phyloP scores from a whole-genome alignment of 2,113 vertebrate genomes.

The Pampusana beccarii region DNA sequence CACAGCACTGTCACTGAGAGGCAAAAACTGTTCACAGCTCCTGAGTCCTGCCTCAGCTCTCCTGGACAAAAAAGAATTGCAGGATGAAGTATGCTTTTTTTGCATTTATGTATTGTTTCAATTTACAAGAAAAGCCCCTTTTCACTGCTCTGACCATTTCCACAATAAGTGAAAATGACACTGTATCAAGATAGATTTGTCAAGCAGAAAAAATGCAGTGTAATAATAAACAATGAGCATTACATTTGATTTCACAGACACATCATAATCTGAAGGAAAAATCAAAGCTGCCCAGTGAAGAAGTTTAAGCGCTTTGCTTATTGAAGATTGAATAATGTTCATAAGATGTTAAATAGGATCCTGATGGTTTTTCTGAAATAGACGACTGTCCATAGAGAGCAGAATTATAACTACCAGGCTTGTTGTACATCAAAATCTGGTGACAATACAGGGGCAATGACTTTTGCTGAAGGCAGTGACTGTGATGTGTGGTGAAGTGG shows the following conservation, averaged over 20 bases:
- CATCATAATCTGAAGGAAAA: slow-evolving; percentile 11
- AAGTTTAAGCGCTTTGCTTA: background rate
- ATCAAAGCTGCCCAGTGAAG: background rate
- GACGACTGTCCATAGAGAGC: background rate
- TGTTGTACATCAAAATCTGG: background rate
- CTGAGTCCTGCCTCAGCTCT: background rate
- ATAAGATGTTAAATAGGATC: background rate
- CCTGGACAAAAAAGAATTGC: background rate
- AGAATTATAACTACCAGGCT: background rate
- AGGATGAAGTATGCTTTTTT: background rate
- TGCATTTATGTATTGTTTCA: background rate
- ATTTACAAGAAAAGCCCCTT: background rate
- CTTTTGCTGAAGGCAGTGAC: background rate
- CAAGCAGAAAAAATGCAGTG: background rate
- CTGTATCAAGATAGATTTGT: background rate
- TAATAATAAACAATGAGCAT: background rate
- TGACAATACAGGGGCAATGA: background rate
- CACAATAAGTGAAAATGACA: background rate
- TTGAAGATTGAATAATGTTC: background rate
- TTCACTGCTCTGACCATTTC: background rate
- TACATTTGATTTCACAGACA: background rate
- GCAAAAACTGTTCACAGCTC: background rate
- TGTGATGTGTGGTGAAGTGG: background rate
- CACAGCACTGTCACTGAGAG: background rate
- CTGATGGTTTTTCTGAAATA: background rate